Evolutionary conservation across 2,888 invertebrate genomes (phyloP), one percentile per base, ranked within the genome.

Genomic region (Apomyelois bistriatella): DNA sequence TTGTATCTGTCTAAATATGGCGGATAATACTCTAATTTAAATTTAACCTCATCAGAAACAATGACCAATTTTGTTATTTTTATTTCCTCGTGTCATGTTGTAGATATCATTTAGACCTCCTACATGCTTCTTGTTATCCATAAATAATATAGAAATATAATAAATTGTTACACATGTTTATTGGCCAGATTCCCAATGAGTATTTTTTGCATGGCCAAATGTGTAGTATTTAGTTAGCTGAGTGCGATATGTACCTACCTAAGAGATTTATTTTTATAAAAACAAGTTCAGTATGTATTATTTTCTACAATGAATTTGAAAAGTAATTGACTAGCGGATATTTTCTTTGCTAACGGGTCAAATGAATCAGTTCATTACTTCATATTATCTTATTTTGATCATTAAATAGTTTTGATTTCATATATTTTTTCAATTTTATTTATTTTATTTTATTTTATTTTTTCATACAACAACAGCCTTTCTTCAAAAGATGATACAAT

Each of bases 71-170:
- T 3, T 15, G 32, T 35, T 36, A 37, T 38, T 51, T 50, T 54
- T 48, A 46, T 58, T 42, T 46, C 37, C 22, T 9, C 35, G 28
- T 47, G 51, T 56, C 59, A 53, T 48, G 56, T 62, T 64, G 56
- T 59, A 56, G 55, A 46, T 53, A 37, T 48, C 2, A 48, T 53
- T 54, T 55, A 58, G 51, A 49, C 58, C 47, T 35, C 68, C 66
- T 60, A 66, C 66, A 17, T 58, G 49, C 49, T 22, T 52, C 54
- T 51, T 36, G 36, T 36, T 32, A 10, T 22, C 22, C 5, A 22
- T 22, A 22, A 22, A n/a, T 28, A 28, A 28, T 3, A 28, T 28
- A 41, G 43, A 49, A 53, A 59, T 53, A 53, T 51, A 46, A 60
- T 51, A 53, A 56, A 57, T 57, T 42, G 35, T 12, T 37, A 41